phyloP scores from a whole-genome alignment of 2,797 vertebrate genomes.

The Cuculus canorus region DNA sequence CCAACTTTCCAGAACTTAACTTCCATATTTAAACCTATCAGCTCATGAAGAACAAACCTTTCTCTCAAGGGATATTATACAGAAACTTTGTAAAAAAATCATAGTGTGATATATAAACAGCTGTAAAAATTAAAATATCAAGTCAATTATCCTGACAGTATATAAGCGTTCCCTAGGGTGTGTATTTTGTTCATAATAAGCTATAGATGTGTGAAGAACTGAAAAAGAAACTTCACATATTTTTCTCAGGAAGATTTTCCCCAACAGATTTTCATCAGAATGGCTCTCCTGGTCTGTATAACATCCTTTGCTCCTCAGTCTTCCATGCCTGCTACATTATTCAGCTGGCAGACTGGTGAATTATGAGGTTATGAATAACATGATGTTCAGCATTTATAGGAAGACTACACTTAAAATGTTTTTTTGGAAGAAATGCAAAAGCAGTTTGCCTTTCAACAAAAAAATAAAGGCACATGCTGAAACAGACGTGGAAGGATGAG shows the following conservation, averaged over 20 bases:
- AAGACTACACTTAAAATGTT: background rate
- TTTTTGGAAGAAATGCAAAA: constrained; percentile 28
- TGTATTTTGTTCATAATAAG: constrained; percentile 4
- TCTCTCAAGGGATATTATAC: background rate
- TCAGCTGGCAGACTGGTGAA: constrained; percentile 12
- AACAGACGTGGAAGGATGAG: background rate
- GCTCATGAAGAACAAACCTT: background rate
- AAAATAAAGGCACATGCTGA: background rate
- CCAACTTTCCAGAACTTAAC: background rate
- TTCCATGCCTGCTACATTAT: constrained; percentile 10
- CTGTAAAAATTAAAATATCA: constrained; percentile 30
- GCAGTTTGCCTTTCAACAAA: constrained; percentile 14
- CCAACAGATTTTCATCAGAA: background rate
- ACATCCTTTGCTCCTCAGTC: background rate
- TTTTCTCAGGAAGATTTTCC: constrained; percentile 14
- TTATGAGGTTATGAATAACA: constrained; percentile 28
- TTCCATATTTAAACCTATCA: background rate
- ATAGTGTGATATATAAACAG: background rate
- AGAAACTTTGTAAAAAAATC: background rate
- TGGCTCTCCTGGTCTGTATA: background rate
- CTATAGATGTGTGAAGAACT: constrained; percentile 6
- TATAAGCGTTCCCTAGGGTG: background rate
- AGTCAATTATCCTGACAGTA: background rate
- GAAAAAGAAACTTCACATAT: background rate
- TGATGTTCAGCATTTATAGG: background rate